Evolutionary conservation across 2,888 invertebrate genomes (phyloP).

Genomic region (Ormia ochracea): DNA sequence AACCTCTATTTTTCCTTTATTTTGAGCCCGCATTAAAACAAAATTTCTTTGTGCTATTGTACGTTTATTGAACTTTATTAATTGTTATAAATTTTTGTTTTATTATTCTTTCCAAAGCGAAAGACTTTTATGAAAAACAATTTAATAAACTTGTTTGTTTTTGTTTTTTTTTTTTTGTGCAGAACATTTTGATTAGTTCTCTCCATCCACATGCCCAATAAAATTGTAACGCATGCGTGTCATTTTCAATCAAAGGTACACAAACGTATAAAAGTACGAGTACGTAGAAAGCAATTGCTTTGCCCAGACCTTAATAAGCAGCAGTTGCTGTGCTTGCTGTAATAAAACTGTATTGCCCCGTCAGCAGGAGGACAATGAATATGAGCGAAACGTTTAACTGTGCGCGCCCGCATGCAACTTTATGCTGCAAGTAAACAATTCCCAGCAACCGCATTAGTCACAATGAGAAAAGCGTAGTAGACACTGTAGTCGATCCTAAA

Average conservation of each 20-base stretch:
- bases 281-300: not conserved
- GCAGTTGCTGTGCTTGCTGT: slow-evolving; percentile 1
- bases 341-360: slow-evolving; percentile 19
- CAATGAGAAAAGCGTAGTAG: slow-evolving; percentile 11
- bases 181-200: not conserved
- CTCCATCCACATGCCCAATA: slow-evolving; percentile 6
- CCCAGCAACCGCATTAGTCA: slow-evolving; percentile 1
- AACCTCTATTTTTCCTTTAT: slow-evolving; percentile 12
- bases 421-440: slow-evolving; percentile 49
- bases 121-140: slow-evolving; percentile 31
- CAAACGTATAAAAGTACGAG: slow-evolving; percentile 29
- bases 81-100: slow-evolving; percentile 34
- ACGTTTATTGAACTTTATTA: slow-evolving; percentile 52
- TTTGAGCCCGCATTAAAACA: slow-evolving; percentile 16
- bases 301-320: not conserved
- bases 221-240: slow-evolving; percentile 56
- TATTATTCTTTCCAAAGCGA: not conserved
- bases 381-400: not conserved
- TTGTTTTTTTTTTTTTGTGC: not conserved
- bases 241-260: slow-evolving; percentile 54
- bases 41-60: not conserved
- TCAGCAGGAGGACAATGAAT: not conserved
- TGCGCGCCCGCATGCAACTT: slow-evolving; percentile 59
- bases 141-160: slow-evolving; percentile 24
- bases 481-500: slow-evolving; percentile 31